A percentile compares a stretch with the other conserved stretches of the same genome.
phyloP scores from a whole-genome alignment of 1,140 invertebrate genomes.

The Saccostrea echinata region DNA sequence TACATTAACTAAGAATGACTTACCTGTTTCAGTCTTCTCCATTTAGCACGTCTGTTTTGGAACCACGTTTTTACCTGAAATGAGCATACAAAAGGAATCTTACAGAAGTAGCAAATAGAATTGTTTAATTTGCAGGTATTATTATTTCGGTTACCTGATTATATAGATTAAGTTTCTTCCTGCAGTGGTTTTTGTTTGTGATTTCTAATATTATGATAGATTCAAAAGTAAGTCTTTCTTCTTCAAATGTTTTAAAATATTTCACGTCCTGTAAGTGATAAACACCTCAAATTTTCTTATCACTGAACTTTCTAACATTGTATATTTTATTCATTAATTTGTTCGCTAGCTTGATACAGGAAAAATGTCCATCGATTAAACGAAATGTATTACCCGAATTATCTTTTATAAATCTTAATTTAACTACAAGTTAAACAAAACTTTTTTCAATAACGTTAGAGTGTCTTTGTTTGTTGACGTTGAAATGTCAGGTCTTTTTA shows the following conservation, averaged over 20 bases:
- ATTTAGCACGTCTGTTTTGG: slow-evolving; percentile 83
- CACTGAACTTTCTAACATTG: slow-evolving; percentile 19
- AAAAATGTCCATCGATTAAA: slow-evolving; percentile 32
- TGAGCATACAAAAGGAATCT: slow-evolving; percentile 52
- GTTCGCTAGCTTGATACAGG: slow-evolving; percentile 4
- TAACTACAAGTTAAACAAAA: slow-evolving; percentile 34
- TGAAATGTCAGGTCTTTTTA: slow-evolving; percentile 40
- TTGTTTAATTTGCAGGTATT: neutral
- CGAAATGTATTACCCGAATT: slow-evolving; percentile 36
- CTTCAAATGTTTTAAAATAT: neutral
- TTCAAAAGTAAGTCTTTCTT: too few relatives aligned
- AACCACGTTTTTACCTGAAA: slow-evolving; percentile 83
- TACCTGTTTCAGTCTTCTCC: slow-evolving; percentile 81
- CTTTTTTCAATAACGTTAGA: slow-evolving; percentile 33
- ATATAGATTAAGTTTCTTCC: too few relatives aligned
- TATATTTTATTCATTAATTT: slow-evolving; percentile 22
- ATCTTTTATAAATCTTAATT: slow-evolving; percentile 43
- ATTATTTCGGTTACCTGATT: neutral
- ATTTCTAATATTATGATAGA: neutral
- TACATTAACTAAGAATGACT: neutral
- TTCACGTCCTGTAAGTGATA: neutral
- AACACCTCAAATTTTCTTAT: slow-evolving; percentile 8
- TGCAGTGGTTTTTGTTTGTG: neutral
- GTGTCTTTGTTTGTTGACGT: slow-evolving; percentile 35
- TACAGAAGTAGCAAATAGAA: neutral